A percentile compares a stretch with the other conserved stretches of the same genome.
Conservation (phyloP, 2,113 vertebrate genomes). For the Sterna hirundo region DNA sequence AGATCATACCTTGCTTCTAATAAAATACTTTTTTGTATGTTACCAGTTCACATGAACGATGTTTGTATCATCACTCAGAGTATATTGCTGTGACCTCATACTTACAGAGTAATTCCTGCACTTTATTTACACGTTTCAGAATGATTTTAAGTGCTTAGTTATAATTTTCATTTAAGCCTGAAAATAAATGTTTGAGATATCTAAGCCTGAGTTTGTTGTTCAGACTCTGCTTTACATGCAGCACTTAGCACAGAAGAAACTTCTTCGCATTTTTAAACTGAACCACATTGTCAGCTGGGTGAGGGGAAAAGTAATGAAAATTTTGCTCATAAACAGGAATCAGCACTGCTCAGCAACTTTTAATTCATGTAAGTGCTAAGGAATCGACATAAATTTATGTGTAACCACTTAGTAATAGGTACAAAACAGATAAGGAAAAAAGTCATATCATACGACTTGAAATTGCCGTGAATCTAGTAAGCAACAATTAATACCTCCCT, state of each 20-base stretch:
- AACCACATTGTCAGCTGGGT: neutral
- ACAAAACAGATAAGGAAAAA: neutral
- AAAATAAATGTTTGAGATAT: neutral
- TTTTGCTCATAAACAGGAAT: neutral
- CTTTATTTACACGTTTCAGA: neutral
- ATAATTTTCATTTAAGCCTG: neutral
- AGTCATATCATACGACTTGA: neutral
- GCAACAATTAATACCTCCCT: neutral
- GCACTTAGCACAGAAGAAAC: neutral
- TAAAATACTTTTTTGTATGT: neutral
- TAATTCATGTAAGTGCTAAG: neutral
- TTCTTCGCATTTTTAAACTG: neutral
- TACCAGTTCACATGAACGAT: neutral
- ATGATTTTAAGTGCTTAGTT: neutral
- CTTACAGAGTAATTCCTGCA: neutral
- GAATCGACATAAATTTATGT: neutral
- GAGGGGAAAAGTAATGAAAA: neutral
- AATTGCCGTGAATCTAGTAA: neutral
- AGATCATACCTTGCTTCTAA: neutral
- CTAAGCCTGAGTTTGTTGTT: neutral
- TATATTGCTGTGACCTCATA: neutral
- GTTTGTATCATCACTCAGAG: neutral
- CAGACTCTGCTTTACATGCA: neutral
- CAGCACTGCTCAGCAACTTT: neutral
- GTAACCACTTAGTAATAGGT: neutral